Conservation (phyloP, 2,113 vertebrate species). For the Spilogale gracilis region DNA sequence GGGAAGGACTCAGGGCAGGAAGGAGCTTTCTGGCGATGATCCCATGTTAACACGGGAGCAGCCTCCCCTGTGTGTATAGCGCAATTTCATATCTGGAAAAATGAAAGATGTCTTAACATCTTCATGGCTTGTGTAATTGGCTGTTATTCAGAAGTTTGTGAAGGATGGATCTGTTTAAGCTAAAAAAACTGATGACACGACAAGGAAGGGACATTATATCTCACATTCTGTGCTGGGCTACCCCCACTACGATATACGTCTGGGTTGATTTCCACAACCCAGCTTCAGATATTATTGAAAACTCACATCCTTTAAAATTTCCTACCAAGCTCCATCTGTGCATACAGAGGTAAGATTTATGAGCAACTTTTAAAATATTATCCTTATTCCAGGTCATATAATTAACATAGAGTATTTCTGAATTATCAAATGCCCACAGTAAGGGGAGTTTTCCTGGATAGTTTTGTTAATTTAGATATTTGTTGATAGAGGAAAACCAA, state of each 20-base stretch:
- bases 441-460: background rate
- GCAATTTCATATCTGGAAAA: background rate
- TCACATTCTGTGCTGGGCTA: background rate
- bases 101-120: background rate
- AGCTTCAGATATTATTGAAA: background rate
- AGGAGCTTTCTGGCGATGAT: background rate
- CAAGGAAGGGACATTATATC: background rate
- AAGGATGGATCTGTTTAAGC: background rate
- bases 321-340: background rate
- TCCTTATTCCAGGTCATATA: background rate
- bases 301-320: background rate
- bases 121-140: background rate
- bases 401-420: background rate
- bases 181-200: background rate
- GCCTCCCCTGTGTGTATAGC: background rate
- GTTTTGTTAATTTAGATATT: slow-evolving; percentile 24
- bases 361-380: background rate
- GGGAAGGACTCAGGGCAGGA: background rate
- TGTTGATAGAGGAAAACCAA: background rate
- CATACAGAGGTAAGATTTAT: background rate
- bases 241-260: background rate
- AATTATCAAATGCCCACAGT: background rate
- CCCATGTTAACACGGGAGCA: background rate
- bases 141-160: background rate
- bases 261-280: background rate